phyloP scores from a whole-genome alignment of 1,140 invertebrate genomes.

The Nebria ingens region DNA sequence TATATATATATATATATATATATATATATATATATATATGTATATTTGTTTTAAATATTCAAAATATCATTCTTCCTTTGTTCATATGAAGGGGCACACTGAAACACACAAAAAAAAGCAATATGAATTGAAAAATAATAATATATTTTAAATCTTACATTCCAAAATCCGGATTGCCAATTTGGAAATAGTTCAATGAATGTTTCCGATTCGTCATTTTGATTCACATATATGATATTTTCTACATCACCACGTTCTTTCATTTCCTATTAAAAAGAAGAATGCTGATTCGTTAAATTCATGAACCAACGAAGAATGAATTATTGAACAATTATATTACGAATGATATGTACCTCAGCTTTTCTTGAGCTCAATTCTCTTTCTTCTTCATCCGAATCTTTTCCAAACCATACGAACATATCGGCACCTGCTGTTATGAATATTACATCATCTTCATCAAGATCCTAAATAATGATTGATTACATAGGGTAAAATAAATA shows the following conservation, averaged over 20 bases:
- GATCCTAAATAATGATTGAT: constrained; percentile 41
- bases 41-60: too few relatives aligned
- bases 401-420: constrained; percentile 66
- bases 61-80: too few relatives aligned
- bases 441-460: constrained; percentile 67
- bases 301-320: constrained; percentile 13
- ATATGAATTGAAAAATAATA: too few relatives aligned
- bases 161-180: constrained; percentile 56
- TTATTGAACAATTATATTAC: constrained; percentile 5
- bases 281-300: too few relatives aligned
- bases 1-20: too few relatives aligned
- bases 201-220: constrained; percentile 53
- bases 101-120: too few relatives aligned
- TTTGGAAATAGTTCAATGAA: constrained; percentile 58
- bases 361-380: constrained; percentile 46
- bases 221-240: constrained; percentile 50
- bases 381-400: constrained; percentile 56
- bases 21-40: too few relatives aligned
- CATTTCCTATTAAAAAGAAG: constrained; percentile 45
- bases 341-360: constrained; percentile 39
- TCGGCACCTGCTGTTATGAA: constrained; percentile 61
- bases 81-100: too few relatives aligned
- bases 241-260: constrained; percentile 44
- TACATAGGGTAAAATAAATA: background rate
- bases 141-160: too few relatives aligned